Evolutionary conservation across 30 jellyfish, hydroid and myxozoan genomes (phyloP), one percentile per base, ranked within the genome.

Genomic region (Aurelia sp.): DNA sequence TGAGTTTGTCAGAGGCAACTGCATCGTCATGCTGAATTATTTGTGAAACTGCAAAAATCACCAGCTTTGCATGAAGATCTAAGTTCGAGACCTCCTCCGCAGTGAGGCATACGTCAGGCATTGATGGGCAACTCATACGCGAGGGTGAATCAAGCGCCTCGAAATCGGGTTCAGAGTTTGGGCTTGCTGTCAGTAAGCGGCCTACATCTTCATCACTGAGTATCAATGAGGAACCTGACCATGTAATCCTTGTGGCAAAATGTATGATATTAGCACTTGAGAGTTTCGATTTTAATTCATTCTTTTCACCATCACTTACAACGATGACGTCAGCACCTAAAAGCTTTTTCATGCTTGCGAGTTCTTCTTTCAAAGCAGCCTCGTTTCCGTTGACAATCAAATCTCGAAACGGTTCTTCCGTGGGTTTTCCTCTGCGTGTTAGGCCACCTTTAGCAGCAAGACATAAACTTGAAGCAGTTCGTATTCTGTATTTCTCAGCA

Each of bases 201-300:
- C 93, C 93, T 65, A 85, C 87, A 44, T 89, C 99, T 35, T 74
- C 90, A 57, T 80, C 92, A 57, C 97, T 88, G 58, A 95, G 85
- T 24, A 90, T 93, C 22, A 95, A 48, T 0, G 97, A 86, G 15
- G 93, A 83, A 1, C 65, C 66, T 13, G 89, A 82, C 99, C 99
- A 95, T 8, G 92, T 80, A 8, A 95, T 97, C 30, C 90, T 90
- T 10, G 97, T 66, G 20, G 99, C 90, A 24, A 95, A 85, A 57
- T 95, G 99, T 59, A 96, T 71, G 53, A 95, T 63, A 27, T 68
- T 85, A 20, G 98, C 89, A n/a, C 57, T 47, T 21, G 93, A 38
- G 13, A 93, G 79, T 64, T 82, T 89, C 68, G 78, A 82, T 62
- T 83, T 58, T 35, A 93, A 58, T 19, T 78, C 96, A 6, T 61